A percentile compares a stretch with the other conserved stretches of the same genome.
Evolutionary conservation across 2,888 invertebrate genomes (phyloP).

Genomic region (Meteorus colon): DNA sequence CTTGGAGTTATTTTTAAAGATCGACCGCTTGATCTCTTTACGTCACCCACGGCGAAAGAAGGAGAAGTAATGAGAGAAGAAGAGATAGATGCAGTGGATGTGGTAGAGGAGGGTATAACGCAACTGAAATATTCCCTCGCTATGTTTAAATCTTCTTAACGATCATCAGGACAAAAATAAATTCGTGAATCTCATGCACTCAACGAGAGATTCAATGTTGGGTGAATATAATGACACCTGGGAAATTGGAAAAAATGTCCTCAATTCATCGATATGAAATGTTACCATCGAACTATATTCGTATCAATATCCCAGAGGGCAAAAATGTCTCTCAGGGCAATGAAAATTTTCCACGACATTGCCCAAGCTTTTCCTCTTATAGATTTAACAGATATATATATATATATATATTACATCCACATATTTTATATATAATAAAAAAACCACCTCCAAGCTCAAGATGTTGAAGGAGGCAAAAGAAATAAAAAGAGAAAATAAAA

Average conservation of each 20-base stretch:
- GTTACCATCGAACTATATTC: not conserved
- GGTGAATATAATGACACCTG: constrained; percentile 2
- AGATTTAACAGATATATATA: too few relatives aligned
- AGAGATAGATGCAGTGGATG: not conserved
- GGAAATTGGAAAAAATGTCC: constrained; percentile 20
- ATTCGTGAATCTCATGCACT: constrained; percentile 8
- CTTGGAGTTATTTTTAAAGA: constrained; percentile 16
- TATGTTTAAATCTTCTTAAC: constrained; percentile 7
- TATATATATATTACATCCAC: not conserved
- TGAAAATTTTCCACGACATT: constrained; percentile 23
- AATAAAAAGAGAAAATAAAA: constrained; percentile 26
- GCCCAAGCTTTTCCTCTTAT: not conserved
- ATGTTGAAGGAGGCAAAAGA: constrained; percentile 4
- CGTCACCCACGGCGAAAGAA: constrained; percentile 2
- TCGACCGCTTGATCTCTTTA: constrained; percentile 13
- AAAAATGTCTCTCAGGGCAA: constrained; percentile 4
- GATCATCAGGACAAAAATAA: constrained; percentile 24
- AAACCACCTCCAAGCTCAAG: not conserved
- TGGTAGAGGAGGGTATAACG: constrained; percentile 3
- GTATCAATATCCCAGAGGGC: constrained; percentile 10
- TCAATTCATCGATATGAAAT: constrained; percentile 29
- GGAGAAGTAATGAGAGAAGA: not conserved
- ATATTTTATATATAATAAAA: not conserved
- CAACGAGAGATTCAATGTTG: not conserved
- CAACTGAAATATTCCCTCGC: constrained; percentile 14